These are phyloP conservation scores for Parapristionchus giblindavisi DNA, from an alignment of 2,888 invertebrate genomes.

Conservation along the genomic window DNA sequence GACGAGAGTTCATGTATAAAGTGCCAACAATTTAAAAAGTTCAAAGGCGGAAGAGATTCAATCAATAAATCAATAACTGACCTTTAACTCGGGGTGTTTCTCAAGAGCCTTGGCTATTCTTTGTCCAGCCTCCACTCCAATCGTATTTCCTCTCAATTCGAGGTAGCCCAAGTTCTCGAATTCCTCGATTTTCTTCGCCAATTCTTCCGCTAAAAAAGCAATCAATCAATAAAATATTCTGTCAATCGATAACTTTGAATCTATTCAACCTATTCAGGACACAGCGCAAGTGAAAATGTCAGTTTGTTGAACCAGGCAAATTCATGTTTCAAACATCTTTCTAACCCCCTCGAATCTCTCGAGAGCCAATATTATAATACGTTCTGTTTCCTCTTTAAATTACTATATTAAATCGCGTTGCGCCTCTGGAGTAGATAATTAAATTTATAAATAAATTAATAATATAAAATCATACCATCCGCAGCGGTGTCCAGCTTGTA, in stretches of 20 bases:
- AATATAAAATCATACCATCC: constrained; percentile 42
- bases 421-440: not conserved
- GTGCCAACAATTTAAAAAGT: not conserved
- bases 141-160: constrained; percentile 62
- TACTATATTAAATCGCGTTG: too few species aligned
- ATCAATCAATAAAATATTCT: too few species aligned
- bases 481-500: constrained; percentile 45
- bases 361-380: too few species aligned
- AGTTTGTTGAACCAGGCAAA: too few species aligned
- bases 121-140: constrained; percentile 57
- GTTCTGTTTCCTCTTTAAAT: too few species aligned
- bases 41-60: not conserved
- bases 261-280: too few species aligned
- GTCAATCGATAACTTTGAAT: too few species aligned
- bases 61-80: constrained; percentile 12
- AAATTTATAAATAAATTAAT: too few species aligned
- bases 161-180: constrained; percentile 45
- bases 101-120: constrained; percentile 52
- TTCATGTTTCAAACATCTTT: too few species aligned
- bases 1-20: too few species aligned
- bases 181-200: constrained; percentile 47
- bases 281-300: too few species aligned
- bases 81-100: constrained; percentile 46
- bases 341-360: too few species aligned
- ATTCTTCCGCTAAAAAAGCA: constrained; percentile 50